These are phyloP conservation scores for Typhlichthys subterraneus DNA, from an alignment of 2,797 vertebrate species.

Conservation along the genomic window DNA sequence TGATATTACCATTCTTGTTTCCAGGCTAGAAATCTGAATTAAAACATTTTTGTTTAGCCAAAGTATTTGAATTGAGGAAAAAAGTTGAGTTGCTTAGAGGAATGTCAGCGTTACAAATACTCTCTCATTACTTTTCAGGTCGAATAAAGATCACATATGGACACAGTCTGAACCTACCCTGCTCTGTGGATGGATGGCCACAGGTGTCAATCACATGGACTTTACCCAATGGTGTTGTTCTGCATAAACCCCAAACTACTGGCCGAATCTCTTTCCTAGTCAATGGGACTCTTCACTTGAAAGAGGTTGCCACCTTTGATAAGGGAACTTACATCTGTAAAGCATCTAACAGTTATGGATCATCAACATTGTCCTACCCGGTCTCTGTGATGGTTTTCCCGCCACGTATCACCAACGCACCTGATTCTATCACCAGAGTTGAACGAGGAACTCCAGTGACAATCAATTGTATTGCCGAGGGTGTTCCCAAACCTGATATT, in stretches of 20 bases:
- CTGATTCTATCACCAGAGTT: constrained; percentile 70
- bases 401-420: constrained; percentile 71
- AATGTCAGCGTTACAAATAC: not conserved
- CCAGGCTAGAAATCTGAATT: no score
- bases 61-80: no score
- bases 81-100: not conserved
- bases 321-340: constrained; percentile 78
- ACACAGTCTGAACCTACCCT: constrained; percentile 74
- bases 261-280: constrained; percentile 65
- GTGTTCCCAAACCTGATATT: constrained; percentile 81
- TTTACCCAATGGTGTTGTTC: constrained; percentile 75
- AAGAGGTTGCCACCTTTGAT: constrained; percentile 74
- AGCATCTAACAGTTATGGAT: constrained; percentile 80
- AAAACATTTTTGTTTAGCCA: no score
- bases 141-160: constrained; percentile 77
- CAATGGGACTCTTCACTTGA: constrained; percentile 79
- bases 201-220: constrained; percentile 76
- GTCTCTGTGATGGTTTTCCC: constrained; percentile 79
- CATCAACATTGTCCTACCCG: constrained; percentile 72
- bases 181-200: constrained; percentile 77
- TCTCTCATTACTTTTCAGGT: constrained; percentile 45
- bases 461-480: constrained; percentile 69
- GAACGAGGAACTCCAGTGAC: constrained; percentile 70
- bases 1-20: no score
- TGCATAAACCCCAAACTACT: constrained; percentile 74